Conservation (phyloP, 2,113 vertebrate genomes). For the Crypturellus undulatus region DNA sequence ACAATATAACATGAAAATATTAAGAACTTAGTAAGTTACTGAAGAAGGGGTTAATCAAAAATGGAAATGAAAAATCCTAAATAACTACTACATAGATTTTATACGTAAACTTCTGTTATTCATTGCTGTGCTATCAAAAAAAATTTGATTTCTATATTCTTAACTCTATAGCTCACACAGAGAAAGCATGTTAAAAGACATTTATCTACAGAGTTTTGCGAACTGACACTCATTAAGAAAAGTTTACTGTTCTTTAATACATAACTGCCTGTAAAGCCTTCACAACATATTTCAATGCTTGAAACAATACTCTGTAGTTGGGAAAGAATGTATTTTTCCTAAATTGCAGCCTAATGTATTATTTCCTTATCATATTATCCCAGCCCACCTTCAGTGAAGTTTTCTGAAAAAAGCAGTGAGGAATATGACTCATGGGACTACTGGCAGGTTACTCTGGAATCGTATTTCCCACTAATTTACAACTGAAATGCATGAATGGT, state of each 20-base stretch:
- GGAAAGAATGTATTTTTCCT: background rate
- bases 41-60: background rate
- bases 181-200: background rate
- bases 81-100: background rate
- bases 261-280: background rate
- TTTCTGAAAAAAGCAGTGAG: background rate
- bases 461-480: constrained; percentile 22
- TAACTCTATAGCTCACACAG: background rate
- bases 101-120: background rate
- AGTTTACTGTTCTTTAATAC: background rate
- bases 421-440: background rate
- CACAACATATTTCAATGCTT: background rate
- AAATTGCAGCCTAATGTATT: background rate
- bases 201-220: background rate
- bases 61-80: background rate
- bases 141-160: background rate
- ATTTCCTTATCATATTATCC: background rate
- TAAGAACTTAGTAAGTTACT: no score
- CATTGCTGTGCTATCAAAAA: background rate
- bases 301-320: background rate
- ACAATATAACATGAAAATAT: no score
- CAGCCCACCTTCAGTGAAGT: background rate
- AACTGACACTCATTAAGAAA: background rate
- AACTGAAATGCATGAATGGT: background rate
- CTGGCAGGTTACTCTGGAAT: background rate